Conservation (phyloP, 1,140 invertebrate genomes). For the Atta cephalotes region DNA sequence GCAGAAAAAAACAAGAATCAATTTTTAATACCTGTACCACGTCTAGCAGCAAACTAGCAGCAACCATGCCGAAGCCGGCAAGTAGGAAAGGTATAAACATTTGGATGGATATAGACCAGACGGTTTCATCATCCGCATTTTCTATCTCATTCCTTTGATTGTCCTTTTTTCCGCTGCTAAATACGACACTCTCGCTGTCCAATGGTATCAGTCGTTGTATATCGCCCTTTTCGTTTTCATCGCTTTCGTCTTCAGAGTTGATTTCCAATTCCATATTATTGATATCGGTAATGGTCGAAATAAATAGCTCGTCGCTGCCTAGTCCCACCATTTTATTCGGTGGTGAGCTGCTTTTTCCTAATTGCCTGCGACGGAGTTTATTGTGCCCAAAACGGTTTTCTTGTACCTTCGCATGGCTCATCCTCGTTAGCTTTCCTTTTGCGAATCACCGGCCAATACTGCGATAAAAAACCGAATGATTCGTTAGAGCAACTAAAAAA, state of each 20-base stretch:
- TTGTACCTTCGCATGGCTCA: constrained; percentile 80
- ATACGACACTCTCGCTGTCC: constrained; percentile 64
- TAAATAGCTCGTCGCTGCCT: constrained; percentile 80
- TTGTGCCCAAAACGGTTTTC: constrained; percentile 62
- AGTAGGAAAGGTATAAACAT: constrained; percentile 96
- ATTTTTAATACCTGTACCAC: constrained; percentile 90
- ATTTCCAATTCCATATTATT: constrained; percentile 80
- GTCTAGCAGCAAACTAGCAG: constrained; percentile 94
- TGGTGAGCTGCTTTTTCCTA: constrained; percentile 38
- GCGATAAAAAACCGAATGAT: constrained; percentile 31
- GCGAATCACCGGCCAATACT: constrained; percentile 77
- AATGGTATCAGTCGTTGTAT: constrained; percentile 78
- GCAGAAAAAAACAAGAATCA: not conserved
- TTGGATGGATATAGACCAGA: constrained; percentile 91
- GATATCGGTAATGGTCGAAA: constrained; percentile 72
- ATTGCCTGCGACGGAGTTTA: constrained; percentile 78
- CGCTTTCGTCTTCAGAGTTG: constrained; percentile 80
- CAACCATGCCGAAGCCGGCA: constrained; percentile 97
- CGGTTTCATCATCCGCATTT: constrained; percentile 82
- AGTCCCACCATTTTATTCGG: constrained; percentile 82
- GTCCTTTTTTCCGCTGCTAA: constrained; percentile 66
- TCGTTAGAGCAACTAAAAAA: not conserved
- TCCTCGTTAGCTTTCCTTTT: constrained; percentile 66
- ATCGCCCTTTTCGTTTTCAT: constrained; percentile 63
- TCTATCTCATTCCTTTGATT: constrained; percentile 53